phyloP scores from a whole-genome alignment of 1,140 invertebrate species.

The Aphelenchoides fujianensis region DNA sequence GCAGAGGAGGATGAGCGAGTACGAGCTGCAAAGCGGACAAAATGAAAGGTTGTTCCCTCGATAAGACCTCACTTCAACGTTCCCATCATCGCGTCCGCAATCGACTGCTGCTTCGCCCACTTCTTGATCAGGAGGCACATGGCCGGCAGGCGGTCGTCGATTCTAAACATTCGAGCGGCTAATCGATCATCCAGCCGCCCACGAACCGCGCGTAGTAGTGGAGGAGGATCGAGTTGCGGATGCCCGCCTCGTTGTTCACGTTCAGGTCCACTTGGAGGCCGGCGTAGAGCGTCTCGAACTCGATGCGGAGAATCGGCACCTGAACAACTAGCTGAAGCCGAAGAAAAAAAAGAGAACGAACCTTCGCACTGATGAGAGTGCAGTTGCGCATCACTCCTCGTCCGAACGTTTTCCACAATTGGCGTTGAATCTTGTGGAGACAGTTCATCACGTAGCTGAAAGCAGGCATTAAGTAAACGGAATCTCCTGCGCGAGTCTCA shows the following conservation, averaged over 20 bases:
- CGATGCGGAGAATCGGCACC: slow-evolving; percentile 42
- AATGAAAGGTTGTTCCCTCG: slow-evolving; percentile 19
- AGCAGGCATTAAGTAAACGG: slow-evolving; percentile 21
- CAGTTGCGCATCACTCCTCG: slow-evolving; percentile 21
- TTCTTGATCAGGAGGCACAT: slow-evolving; percentile 84
- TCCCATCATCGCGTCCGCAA: slow-evolving; percentile 88
- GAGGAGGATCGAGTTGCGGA: slow-evolving; percentile 46
- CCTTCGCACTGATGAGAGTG: slow-evolving; percentile 38
- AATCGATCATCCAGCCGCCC: slow-evolving; percentile 39
- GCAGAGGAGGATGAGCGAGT: slow-evolving; percentile 88
- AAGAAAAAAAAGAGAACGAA: slow-evolving; percentile 19
- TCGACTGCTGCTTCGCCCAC: slow-evolving; percentile 86
- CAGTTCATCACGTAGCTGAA: slow-evolving; percentile 36
- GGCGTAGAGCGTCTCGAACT: slow-evolving; percentile 30
- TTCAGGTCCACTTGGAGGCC: slow-evolving; percentile 46
- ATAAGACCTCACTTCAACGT: slow-evolving; percentile 69
- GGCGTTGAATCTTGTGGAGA: slow-evolving; percentile 29
- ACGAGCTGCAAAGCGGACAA: slow-evolving; percentile 66
- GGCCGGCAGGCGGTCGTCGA: slow-evolving; percentile 87
- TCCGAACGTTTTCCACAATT: slow-evolving; percentile 18
- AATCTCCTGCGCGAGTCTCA: no score
- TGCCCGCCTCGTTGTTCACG: slow-evolving; percentile 45
- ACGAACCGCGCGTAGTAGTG: slow-evolving; percentile 48
- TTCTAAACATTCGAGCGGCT: no score
- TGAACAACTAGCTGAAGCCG: slow-evolving; percentile 25